Conservation (phyloP, 2,888 invertebrate species). For the Hyposoter dolosus region DNA sequence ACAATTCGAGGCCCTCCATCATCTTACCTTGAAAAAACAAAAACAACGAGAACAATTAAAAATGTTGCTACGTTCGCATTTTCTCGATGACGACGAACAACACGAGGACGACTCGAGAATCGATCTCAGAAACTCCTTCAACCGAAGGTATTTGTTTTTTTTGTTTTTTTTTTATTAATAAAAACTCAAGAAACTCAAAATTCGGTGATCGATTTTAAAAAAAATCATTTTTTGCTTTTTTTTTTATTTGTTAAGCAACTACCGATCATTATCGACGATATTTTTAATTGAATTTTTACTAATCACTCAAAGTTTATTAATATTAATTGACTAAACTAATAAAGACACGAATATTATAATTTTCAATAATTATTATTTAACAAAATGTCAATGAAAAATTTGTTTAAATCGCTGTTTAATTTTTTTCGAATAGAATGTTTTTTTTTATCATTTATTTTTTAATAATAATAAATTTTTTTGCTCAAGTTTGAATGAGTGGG, state of each 20-base stretch:
- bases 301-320: no score
- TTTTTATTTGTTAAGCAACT: no score
- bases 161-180: background rate
- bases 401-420: background rate
- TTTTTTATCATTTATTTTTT: background rate
- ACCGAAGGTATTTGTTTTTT: constrained; percentile 76
- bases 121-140: constrained; percentile 80
- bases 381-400: background rate
- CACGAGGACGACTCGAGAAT: constrained; percentile 70
- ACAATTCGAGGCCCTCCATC: constrained; percentile 30
- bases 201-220: no score
- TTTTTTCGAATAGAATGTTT: no score
- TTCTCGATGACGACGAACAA: constrained; percentile 74
- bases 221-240: no score
- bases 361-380: background rate
- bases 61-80: constrained; percentile 76
- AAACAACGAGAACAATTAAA: constrained; percentile 16
- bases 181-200: background rate
- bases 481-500: background rate
- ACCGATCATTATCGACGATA: no score
- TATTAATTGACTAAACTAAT: background rate
- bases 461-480: background rate
- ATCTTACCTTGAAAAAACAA: constrained; percentile 8
- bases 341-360: background rate
- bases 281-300: no score